Percentiles rank a stretch among this genome's conserved stretches.
Evolutionary conservation across 2,113 vertebrate genomes (phyloP).

Genomic region (Paracanthobrama guichenoti): DNA sequence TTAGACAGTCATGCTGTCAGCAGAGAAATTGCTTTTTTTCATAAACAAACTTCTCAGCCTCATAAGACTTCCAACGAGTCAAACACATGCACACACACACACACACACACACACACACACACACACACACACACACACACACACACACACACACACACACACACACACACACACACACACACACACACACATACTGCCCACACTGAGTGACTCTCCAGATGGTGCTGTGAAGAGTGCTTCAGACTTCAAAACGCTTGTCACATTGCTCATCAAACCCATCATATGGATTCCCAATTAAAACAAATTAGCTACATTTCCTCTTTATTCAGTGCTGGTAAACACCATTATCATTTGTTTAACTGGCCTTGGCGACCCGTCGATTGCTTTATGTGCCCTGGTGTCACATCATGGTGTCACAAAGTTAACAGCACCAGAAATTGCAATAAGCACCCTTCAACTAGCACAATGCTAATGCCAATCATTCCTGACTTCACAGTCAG

Average conservation of each 20-base stretch:
- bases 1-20: conserved; percentile 36
- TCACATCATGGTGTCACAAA: conserved; percentile 20
- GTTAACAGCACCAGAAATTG: conserved; percentile 39
- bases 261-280: conserved; percentile 49
- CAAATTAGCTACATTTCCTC: conserved; percentile 39
- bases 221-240: conserved; percentile 39
- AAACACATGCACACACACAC: conserved; percentile 9
- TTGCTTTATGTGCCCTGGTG: background rate
- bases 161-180: conserved; percentile 15
- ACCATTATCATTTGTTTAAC: conserved; percentile 39
- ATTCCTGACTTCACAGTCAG: conserved; percentile 27
- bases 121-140: too few species aligned
- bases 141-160: conserved; percentile 13
- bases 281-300: conserved; percentile 44
- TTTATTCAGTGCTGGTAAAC: background rate
- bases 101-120: too few species aligned
- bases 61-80: conserved; percentile 5
- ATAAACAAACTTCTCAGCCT: conserved; percentile 37
- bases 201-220: conserved; percentile 46
- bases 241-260: conserved; percentile 49
- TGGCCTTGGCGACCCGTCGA: background rate
- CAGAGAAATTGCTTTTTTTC: conserved; percentile 16
- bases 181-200: conserved; percentile 41
- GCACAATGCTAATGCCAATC: conserved; percentile 57
- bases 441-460: conserved; percentile 53